Base-by-base conservation (phyloP, 2,797 vertebrate species). In the Lateolabrax maculatus region DNA sequence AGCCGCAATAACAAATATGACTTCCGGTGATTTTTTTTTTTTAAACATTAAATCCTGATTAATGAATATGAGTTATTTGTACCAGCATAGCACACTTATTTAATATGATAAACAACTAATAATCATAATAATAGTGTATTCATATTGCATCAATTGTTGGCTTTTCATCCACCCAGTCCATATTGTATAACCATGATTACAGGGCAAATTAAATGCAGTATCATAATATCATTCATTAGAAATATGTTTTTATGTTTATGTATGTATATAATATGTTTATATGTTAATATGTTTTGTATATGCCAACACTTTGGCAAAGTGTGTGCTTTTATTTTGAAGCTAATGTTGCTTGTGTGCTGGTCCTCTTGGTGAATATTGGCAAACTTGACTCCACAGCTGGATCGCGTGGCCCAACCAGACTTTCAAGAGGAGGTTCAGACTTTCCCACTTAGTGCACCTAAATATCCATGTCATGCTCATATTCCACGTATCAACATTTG, bases 321-420 rank as follows among this genome's bases (percentile, higher is more conserved):
- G 3, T 3, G 2, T 74, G 51, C 68, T 88, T 82, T 90, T 87
- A 92, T 82, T 90, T 81, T 86, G 88, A 89, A 88, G 7, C 15
- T 66, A 15, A 4, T 13, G 5, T 6, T 15, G n/a, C n/a, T n/a
- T n/a, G 5, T 10, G 5, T 15, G 18, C 16, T 25, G 8, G 31
- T 43, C 2, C 31, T 52, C 41, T 44, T 41, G 23, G 2, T 1
- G 12, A 2, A 29, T 11, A 2, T 41, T 6, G 2, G 65, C 16
- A 3, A 61, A 66, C 73, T 90, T 80, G 55, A 81, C 73, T 36
- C 11, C 62, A 80, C 87, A 86, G 84, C 81, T 86, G 83, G 77
- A 88, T 87, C 79, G 82, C 83, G 75, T 89, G 87, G 91, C 91
- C 92, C 93, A 87, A 69, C 51, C 76, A 87, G 84, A 80, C 80